phyloP scores from a whole-genome alignment of 1,140 invertebrate species.

The Adelges cooleyi region DNA sequence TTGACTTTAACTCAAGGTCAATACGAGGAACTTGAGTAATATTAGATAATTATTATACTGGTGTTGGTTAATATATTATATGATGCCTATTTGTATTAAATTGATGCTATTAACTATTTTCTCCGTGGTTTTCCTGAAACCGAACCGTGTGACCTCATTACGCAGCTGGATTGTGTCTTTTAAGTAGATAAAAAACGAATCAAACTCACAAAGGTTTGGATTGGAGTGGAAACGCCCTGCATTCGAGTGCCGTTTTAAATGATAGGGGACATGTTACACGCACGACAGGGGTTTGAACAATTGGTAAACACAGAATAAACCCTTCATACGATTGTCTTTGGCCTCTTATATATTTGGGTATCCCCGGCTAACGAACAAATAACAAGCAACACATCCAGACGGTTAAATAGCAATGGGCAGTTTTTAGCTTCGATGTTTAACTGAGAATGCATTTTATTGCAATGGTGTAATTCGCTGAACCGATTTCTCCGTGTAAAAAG shows the following conservation, averaged over 20 bases:
- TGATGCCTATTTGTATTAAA: no score
- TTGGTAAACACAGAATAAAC: constrained; percentile 18
- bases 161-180: background rate
- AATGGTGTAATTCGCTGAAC: no score
- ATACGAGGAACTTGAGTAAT: background rate
- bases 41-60: no score
- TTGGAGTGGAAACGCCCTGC: background rate
- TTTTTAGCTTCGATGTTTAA: no score
- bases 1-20: constrained; percentile 5
- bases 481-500: no score
- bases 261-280: constrained; percentile 24
- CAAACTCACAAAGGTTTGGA: background rate
- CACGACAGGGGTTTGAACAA: constrained; percentile 3
- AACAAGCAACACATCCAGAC: background rate
- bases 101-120: no score
- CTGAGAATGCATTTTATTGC: no score
- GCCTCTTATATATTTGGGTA: background rate
- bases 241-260: constrained; percentile 1
- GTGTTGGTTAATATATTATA: no score
- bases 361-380: background rate
- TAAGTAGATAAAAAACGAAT: background rate
- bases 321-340: constrained; percentile 21
- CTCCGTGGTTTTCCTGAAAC: no score
- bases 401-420: background rate
- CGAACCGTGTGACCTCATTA: constrained; percentile 18